Conservation (phyloP, 2,797 vertebrate species). For the Aulostomus chinensis region DNA sequence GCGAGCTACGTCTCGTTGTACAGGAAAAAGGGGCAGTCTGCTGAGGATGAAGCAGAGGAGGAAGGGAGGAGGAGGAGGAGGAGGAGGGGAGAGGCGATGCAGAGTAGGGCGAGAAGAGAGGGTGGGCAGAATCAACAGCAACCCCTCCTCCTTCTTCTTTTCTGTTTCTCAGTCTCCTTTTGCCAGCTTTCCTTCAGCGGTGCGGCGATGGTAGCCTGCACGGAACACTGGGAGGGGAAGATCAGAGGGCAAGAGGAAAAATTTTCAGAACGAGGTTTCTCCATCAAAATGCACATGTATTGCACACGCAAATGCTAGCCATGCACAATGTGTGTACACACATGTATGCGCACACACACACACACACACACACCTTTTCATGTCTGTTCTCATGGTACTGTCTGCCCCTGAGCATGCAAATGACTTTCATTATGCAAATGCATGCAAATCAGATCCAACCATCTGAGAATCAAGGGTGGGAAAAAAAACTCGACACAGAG, state of each 20-base stretch:
- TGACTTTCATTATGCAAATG: conserved; percentile 99
- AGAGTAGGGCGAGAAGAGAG: conserved; percentile 70
- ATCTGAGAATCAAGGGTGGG: conserved; percentile 93
- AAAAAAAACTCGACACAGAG: conserved; percentile 78
- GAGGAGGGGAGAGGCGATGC: conserved; percentile 70
- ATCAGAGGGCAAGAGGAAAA: conserved; percentile 47
- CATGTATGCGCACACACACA: conserved; percentile 46
- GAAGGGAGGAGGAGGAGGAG: conserved; percentile 50
- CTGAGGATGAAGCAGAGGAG: conserved; percentile 71
- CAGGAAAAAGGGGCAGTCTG: conserved; percentile 78
- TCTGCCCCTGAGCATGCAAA: conserved; percentile 98
- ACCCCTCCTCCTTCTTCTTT: conserved; percentile 69
- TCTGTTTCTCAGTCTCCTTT: conserved; percentile 69
- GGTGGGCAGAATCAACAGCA: conserved; percentile 76
- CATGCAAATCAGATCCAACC: conserved; percentile 98
- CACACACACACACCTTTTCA: conserved; percentile 81
- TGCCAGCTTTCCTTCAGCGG: conserved; percentile 64
- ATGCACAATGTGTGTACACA: conserved; percentile 16
- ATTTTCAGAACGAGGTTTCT: conserved; percentile 42
- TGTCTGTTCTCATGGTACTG: conserved; percentile 95
- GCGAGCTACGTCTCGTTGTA: conserved; percentile 71
- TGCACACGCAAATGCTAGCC: conserved; percentile 27
- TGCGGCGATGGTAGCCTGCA: conserved; percentile 59
- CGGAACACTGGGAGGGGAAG: conserved; percentile 43
- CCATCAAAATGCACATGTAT: conserved; percentile 48